Percentiles rank a stretch among this genome's conserved stretches.
phyloP scores from a whole-genome alignment of 2,113 vertebrate species.

The Helogale parvula region DNA sequence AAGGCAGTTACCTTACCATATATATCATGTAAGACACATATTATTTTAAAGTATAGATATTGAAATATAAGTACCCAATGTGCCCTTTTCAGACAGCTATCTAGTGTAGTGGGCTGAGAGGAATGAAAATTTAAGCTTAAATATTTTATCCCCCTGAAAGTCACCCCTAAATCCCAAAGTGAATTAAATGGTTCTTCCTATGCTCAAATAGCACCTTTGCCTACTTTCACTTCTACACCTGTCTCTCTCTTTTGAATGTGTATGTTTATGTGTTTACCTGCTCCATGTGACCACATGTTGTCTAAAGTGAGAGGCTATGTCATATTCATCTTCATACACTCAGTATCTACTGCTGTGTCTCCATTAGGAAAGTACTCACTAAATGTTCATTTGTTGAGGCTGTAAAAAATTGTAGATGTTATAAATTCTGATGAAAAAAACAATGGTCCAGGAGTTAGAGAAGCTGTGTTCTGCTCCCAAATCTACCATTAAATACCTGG shows the following conservation, averaged over 20 bases:
- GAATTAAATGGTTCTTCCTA: not conserved
- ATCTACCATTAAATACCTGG: not conserved
- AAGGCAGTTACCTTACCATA: not conserved
- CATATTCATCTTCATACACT: not conserved
- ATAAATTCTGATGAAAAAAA: constrained; percentile 3
- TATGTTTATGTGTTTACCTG: not conserved
- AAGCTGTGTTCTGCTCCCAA: not conserved
- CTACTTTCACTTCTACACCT: not conserved
- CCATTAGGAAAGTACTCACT: not conserved
- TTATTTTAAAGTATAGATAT: not conserved
- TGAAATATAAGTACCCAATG: not conserved
- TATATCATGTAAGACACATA: not conserved
- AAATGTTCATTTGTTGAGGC: not conserved
- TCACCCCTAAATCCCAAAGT: not conserved
- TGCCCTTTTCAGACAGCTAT: not conserved
- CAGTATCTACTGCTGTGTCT: not conserved
- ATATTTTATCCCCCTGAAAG: not conserved
- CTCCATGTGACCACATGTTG: not conserved
- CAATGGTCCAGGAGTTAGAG: not conserved
- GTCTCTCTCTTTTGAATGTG: not conserved
- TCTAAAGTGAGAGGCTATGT: not conserved
- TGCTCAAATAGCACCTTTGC: not conserved
- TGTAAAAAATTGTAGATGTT: not conserved
- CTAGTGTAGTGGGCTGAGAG: not conserved
- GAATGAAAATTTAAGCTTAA: constrained; percentile 14